Evolutionary conservation across 1,140 invertebrate species (phyloP), one percentile per base, ranked within the genome.

Genomic region (Triops longicaudatus): DNA sequence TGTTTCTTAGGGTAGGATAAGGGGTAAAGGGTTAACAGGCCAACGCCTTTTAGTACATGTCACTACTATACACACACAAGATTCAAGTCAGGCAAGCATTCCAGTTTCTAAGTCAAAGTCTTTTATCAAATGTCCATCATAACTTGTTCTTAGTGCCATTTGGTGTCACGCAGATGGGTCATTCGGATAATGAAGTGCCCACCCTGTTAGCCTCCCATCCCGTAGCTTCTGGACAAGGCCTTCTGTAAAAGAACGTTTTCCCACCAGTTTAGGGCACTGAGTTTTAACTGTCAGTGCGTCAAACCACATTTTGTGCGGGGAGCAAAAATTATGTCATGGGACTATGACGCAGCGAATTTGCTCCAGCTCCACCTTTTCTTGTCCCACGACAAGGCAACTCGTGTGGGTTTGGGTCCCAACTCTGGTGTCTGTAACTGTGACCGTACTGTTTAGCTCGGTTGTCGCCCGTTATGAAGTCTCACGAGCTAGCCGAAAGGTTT

Each of bases 1-100:
- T 63, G 50, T 63, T 63, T 63, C 50, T 37, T 7, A 7, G 31
- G 31, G 31, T 37, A 37, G 31, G 31, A 37, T 37, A 37, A 37
- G 31, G 43, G 22, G 50, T 63, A 22, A 63, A 63, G 50, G 50
- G 50, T 63, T 63, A 63, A 63, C 50, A 63, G 50, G n/a, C 50
- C 50, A 63, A 63, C 50, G 50, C 50, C 50, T 63, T 63, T 63
- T 63, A 63, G 44, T 22, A 63, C 50, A 63, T 63, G 50, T 63
- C 50, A 63, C 10, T 63, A 63, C 50, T 22, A 14, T 63, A 22
- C 14, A 63, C 50, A 22, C 14, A 37, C 31, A 37, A 37, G 31
- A n/a, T n/a, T 37, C 31, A 37, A 17, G 50, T 63, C 6, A 17
- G 1, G 50, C 50, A n/a, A 22, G 50, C 50, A 63, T 63, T 63